Evolutionary conservation across 2,797 vertebrate species (phyloP).

Genomic region (Semaprochilodus insignis): DNA sequence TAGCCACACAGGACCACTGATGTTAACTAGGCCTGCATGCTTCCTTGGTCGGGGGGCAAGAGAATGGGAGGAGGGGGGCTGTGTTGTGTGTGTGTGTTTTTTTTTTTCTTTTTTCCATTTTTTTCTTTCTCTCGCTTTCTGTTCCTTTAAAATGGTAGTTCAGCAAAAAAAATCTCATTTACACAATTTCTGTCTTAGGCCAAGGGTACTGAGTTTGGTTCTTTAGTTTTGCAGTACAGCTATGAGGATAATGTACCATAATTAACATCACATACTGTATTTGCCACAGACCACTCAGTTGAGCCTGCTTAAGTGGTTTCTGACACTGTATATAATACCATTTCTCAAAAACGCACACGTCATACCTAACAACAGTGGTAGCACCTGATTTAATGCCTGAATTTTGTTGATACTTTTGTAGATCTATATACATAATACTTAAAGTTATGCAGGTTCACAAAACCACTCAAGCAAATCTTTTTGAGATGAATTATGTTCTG

Average conservation of each 20-base stretch:
- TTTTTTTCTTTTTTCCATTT: conserved; percentile 46
- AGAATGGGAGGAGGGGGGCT: conserved; percentile 35
- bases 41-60: conserved; percentile 54
- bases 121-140: conserved; percentile 58
- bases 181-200: background rate
- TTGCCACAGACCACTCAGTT: background rate
- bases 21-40: conserved; percentile 76
- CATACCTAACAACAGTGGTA: too few species aligned
- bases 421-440: too few species aligned
- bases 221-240: background rate
- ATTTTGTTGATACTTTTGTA: too few species aligned
- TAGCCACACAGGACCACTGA: conserved; percentile 80
- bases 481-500: too few species aligned
- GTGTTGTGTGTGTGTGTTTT: conserved; percentile 23
- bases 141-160: conserved; percentile 38
- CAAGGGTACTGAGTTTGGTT: background rate
- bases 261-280: background rate
- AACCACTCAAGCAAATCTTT: background rate
- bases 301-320: background rate
- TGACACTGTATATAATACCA: too few species aligned
- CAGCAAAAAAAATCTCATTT: background rate
- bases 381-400: too few species aligned
- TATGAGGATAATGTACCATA: background rate
- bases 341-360: too few species aligned
- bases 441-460: too few species aligned